Evolutionary conservation across 23 tunicate species (phyloP), one percentile per base, ranked within the genome.

Genomic region (Pegea sp.): DNA sequence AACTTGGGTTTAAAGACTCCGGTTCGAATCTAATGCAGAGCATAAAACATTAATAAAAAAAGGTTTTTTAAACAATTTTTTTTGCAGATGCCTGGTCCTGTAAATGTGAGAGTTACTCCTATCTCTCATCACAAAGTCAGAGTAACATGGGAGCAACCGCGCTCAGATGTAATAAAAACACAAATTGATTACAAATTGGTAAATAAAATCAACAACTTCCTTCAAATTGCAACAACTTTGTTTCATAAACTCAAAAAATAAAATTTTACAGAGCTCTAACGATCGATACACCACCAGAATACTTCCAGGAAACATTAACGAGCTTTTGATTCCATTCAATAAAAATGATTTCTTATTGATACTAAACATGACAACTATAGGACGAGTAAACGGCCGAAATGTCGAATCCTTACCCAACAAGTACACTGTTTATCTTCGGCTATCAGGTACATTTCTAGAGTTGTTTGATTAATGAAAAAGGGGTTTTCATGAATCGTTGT

Each of bases 101-200:
- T 38, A 8, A 42, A 65, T 34, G 34, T 74, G 3, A 46, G 19
- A 25, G 66, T 42, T n/a, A 58, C 48, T 29, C 57, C 84, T 1
- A 44, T 32, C 3, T 19, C 34, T n/a, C 34, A 59, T 29, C 67
- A 49, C 13, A 38, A 38, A 16, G 31, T 74, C 3, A 59, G 38
- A 3, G 34, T 65, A 38, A 46, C 32, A 1, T 74, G 84, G 84
- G 34, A 52, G 20, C 63, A 74, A 34, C 84, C 84, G 2, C 62
- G 33, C 24, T 67, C 67, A 5, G 58, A 61, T 4, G 11, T 61
- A 27, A 51, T 53, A 26, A 67, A 56, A 31, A 65, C 72, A 3
- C 59, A 64, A 24, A 33, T 74, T 13, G 42, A 23, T 3, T 65
- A 66, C 28, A 33, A 64, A 65, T 53, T 13, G 70, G 84, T 65